Base-by-base conservation (phyloP, 53 echinoderm and acorn worm species). In the Holothuria leucospilota region DNA sequence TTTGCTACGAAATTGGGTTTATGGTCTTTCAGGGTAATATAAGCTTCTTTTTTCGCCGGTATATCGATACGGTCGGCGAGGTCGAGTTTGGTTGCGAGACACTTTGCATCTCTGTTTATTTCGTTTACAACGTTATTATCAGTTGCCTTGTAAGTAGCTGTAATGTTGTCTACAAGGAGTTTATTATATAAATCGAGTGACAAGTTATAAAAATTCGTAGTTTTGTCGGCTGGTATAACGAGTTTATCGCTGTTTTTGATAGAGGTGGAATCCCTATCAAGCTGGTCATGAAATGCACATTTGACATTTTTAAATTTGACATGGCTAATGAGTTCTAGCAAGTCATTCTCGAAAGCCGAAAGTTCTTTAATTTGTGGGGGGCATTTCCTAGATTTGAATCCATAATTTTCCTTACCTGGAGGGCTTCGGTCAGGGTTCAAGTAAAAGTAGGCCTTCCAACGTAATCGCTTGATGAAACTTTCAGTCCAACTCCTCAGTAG, bases 221-320 rank as follows among this genome's bases (percentile, higher is more conserved):
- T n/a, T n/a, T n/a, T n/a, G n/a, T n/a, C n/a, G n/a, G n/a, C n/a
- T n/a, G n/a, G n/a, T n/a, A n/a, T 63, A 11, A 7, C 11, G 26
- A 63, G 23, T 63, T 63, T 5, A 26, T 5, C 64, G n/a, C 23
- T 24, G 64, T 24, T 63, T 26, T 63, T 63, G 26, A 63, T 63
- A 24, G 64, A n/a, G 64, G n/a, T 63, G 7, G 64, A n/a, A 26
- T 63, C 64, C 64, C 26, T 63, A 63, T 63, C 26, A 5, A 63
- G 64, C 64, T 26, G 64, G 11, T 63, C 64, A 7, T n/a, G 5
- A 11, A 63, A 63, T 24, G 64, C 64, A 63, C 64, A 63, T 63
- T 63, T 63, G 64, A 63, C 64, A 63, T 63, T 26, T 63, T 63
- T 63, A 26, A 63, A 63, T n/a, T 63, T 63, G 64, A 26, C 64